Evolutionary conservation across 2,113 vertebrate genomes (phyloP), one percentile per base, ranked within the genome.

Genomic region (Aegypius monachus): DNA sequence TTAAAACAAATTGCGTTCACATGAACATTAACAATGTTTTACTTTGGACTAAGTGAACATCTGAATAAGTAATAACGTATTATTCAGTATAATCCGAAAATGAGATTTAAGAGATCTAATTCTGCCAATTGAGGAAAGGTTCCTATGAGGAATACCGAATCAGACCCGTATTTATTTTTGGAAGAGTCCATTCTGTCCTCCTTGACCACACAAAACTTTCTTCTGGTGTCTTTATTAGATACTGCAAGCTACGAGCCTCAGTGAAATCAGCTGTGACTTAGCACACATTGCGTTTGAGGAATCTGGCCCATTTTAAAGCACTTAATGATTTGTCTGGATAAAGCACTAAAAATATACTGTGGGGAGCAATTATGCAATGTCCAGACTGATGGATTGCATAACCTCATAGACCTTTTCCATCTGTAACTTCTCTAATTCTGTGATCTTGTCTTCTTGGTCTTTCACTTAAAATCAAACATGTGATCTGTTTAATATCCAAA

Each of bases 301-400:
- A 95, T 95, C 93, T 82, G 90, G 86, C 85, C 82, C 94, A 48
- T 97, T 95, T 94, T 90, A 96, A 97, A 97, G 88, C 94, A 97
- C 96, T 97, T 96, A 96, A 97, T 91, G 95, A 96, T 95, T 96
- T 96, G 96, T 97, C 97, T 96, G 97, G 94, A 95, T 97, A 87
- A 95, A 91, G 93, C 88, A 95, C 96, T 96, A 96, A 97, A 97
- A 95, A 96, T 96, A 97, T 91, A 96, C 95, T 93, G 91, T 40
- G 90, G 96, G 96, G 97, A 98, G 95, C 94, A 95, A 95, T 96
- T 90, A 95, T 95, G 95, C 94, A 95, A 96, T 34, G 62, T 92
- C 94, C 95, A 97, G 97, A 94, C 93, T 95, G 97, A 98, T 96
- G 96, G 92, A 98, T 97, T 96, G 93, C 95, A 71, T 97, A 95